phyloP scores from a whole-genome alignment of 2,888 invertebrate genomes.

The Tenthredo notha region DNA sequence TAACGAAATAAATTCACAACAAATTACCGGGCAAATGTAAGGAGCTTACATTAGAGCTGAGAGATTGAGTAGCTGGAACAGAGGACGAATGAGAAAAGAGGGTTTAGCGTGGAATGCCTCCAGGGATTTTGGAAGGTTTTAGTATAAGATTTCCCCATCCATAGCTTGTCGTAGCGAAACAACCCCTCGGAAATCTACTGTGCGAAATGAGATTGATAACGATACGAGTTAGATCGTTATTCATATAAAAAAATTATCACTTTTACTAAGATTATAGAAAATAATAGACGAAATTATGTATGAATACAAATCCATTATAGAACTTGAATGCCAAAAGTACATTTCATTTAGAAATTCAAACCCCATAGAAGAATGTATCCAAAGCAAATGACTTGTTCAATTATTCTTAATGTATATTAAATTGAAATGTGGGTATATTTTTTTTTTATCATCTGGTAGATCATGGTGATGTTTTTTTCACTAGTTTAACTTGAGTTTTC shows the following conservation, averaged over 20 bases:
- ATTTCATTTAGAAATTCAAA: neutral
- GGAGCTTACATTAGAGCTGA: neutral
- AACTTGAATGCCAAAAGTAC: neutral
- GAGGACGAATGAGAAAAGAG: slow-evolving; percentile 12
- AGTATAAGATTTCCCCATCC: neutral
- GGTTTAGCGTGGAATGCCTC: slow-evolving; percentile 1
- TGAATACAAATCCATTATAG: neutral
- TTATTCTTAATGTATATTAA: neutral
- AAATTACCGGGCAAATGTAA: neutral
- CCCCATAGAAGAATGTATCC: neutral
- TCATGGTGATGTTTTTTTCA: neutral
- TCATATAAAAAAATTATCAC: neutral
- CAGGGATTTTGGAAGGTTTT: slow-evolving; percentile 30
- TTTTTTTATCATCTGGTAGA: neutral
- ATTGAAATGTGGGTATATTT: neutral
- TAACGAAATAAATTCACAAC: slow-evolving; percentile 26
- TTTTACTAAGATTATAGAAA: neutral
- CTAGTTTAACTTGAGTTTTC: neutral
- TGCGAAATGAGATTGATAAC: neutral
- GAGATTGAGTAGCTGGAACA: slow-evolving; percentile 14
- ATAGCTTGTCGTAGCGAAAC: neutral
- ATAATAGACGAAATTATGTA: neutral
- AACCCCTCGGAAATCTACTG: neutral
- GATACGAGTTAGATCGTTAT: neutral
- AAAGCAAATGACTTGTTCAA: neutral